phyloP scores from a whole-genome alignment of 2,113 vertebrate species.

The Pachycephala philippinensis region DNA sequence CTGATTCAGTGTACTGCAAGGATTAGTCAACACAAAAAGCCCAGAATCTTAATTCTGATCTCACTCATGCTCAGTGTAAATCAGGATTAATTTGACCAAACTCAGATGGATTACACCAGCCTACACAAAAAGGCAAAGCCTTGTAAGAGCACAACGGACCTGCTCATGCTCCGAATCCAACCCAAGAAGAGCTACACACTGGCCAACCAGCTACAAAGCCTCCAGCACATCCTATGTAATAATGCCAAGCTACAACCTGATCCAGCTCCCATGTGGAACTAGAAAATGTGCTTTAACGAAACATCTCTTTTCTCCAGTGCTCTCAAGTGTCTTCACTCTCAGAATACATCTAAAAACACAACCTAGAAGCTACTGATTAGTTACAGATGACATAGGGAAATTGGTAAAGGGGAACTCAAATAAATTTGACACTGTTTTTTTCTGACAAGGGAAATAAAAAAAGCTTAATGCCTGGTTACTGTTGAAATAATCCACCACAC shows the following conservation, averaged over 20 bases:
- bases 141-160: not conserved
- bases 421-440: not conserved
- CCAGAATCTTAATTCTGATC: conserved; percentile 13
- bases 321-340: not conserved
- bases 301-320: not conserved
- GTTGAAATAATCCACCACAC: not conserved
- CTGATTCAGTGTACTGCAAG: not conserved
- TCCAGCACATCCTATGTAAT: not conserved
- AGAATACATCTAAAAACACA: not conserved
- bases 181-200: not conserved
- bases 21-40: conserved; percentile 27
- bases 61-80: not conserved
- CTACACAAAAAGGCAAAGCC: not conserved
- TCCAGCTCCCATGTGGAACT: not conserved
- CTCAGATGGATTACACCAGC: not conserved
- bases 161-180: not conserved
- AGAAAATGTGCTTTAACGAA: not conserved
- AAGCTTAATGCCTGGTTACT: not conserved
- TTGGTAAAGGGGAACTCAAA: not conserved
- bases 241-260: not conserved
- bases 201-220: not conserved
- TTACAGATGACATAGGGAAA: not conserved
- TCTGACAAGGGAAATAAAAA: not conserved
- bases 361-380: not conserved
- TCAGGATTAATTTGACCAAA: not conserved